Percentiles rank a stretch among this genome's conserved stretches.
Evolutionary conservation across 2,888 invertebrate species (phyloP).

Genomic region (Gymnoscelis rufifasciata): DNA sequence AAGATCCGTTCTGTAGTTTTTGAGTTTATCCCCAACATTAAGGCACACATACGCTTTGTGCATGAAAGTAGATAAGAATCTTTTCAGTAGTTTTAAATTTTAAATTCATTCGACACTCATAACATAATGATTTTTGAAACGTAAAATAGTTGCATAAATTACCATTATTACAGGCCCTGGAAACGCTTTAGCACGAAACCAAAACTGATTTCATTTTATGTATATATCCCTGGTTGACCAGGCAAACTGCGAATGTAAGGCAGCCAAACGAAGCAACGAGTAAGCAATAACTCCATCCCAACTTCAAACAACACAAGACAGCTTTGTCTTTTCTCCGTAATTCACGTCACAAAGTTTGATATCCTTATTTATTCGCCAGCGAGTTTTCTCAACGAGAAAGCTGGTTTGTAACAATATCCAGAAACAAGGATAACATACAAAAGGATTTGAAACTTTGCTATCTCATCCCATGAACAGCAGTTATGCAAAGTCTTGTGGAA

Average conservation of each 20-base stretch:
- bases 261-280: neutral
- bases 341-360: constrained; percentile 15
- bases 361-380: constrained; percentile 22
- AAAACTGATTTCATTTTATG: too few relatives aligned
- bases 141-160: too few relatives aligned
- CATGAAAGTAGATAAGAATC: too few relatives aligned
- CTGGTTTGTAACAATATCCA: constrained; percentile 26
- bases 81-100: too few relatives aligned
- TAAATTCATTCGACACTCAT: too few relatives aligned
- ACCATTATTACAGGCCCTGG: too few relatives aligned
- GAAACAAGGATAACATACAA: constrained; percentile 29
- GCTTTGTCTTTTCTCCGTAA: constrained; percentile 1
- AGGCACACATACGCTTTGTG: too few relatives aligned
- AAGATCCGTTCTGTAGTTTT: too few relatives aligned
- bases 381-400: constrained; percentile 22
- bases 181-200: too few relatives aligned
- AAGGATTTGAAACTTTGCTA: constrained; percentile 41
- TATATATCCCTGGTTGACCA: too few relatives aligned
- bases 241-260: neutral
- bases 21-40: too few relatives aligned
- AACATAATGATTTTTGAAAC: too few relatives aligned
- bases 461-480: constrained; percentile 34
- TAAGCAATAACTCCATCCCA: neutral
- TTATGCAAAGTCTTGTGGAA: constrained; percentile 30
- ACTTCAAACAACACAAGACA: neutral